Percentiles rank a stretch among this genome's conserved stretches.
These are phyloP conservation scores for Pangasius macronema DNA, from an alignment of 2,797 vertebrate species.

Conservation along the genomic window DNA sequence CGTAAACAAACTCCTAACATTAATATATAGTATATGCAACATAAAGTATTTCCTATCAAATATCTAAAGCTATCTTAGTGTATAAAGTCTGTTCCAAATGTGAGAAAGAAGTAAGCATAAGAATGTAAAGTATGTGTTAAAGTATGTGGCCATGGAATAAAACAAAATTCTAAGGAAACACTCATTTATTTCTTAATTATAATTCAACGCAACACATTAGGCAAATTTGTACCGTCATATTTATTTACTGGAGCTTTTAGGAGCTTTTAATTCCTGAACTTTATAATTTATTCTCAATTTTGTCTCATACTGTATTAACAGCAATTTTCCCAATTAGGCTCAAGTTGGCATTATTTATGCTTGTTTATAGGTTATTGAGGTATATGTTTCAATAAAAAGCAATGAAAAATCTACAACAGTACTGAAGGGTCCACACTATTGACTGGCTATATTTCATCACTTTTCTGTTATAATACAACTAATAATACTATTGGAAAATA, in stretches of 20 bases:
- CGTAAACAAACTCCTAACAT: not conserved
- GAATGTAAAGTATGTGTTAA: not conserved
- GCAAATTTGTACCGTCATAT: not conserved
- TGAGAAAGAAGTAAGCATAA: not conserved
- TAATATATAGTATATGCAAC: not conserved
- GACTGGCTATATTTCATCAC: not conserved
- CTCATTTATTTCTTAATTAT: conserved; percentile 1
- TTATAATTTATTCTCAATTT: conserved; percentile 8
- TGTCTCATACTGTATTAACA: not conserved
- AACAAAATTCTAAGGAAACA: not conserved
- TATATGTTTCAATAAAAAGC: not conserved
- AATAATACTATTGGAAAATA: not conserved
- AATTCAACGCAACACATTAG: conserved; percentile 1
- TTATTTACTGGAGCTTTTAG: conserved; percentile 10
- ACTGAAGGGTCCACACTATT: not conserved
- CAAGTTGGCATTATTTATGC: not conserved
- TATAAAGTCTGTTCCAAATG: not conserved
- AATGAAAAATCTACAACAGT: not conserved
- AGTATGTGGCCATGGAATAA: not conserved
- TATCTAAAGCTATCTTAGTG: not conserved
- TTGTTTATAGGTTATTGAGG: not conserved
- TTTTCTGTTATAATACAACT: not conserved
- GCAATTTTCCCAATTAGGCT: not conserved
- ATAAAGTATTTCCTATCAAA: not conserved
- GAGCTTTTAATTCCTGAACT: conserved; percentile 6